Percentiles rank a stretch among this genome's conserved stretches.
Evolutionary conservation across 2,888 invertebrate genomes (phyloP).

Genomic region (Eupithecia inturbata): DNA sequence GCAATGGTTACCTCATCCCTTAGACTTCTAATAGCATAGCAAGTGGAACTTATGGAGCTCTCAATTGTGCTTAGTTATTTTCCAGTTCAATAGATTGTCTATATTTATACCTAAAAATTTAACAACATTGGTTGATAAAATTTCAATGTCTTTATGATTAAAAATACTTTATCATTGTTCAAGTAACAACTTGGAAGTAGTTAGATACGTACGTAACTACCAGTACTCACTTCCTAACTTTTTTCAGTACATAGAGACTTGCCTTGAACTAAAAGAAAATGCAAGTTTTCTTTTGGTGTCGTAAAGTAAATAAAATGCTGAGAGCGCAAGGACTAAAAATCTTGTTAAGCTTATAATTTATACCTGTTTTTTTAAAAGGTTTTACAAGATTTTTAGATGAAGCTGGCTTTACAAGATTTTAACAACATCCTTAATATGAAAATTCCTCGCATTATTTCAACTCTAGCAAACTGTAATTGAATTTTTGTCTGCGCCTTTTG

Average conservation of each 20-base stretch:
- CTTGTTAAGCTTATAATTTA: no score
- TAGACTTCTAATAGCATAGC: no score
- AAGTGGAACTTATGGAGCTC: no score
- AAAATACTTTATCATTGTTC: no score
- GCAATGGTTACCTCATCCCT: no score
- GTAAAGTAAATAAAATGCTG: neutral
- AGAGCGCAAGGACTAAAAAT: neutral
- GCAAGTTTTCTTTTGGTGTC: neutral
- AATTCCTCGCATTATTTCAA: constrained; percentile 17
- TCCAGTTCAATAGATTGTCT: no score
- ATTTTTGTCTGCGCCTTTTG: constrained; percentile 29
- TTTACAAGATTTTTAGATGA: neutral
- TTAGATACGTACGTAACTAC: neutral
- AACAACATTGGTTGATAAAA: no score
- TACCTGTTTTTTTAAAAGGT: no score
- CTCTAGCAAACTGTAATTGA: constrained; percentile 20
- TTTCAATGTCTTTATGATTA: no score
- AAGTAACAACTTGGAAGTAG: neutral
- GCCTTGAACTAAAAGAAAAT: neutral
- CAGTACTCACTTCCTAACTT: neutral
- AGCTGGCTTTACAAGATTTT: neutral
- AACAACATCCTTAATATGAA: constrained; percentile 21
- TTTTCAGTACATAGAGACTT: neutral
- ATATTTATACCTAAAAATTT: no score
- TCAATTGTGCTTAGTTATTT: no score